Percentiles rank a stretch among this genome's conserved stretches.
Conservation (phyloP, 2,888 invertebrate genomes). For the Habroteleia sp. region DNA sequence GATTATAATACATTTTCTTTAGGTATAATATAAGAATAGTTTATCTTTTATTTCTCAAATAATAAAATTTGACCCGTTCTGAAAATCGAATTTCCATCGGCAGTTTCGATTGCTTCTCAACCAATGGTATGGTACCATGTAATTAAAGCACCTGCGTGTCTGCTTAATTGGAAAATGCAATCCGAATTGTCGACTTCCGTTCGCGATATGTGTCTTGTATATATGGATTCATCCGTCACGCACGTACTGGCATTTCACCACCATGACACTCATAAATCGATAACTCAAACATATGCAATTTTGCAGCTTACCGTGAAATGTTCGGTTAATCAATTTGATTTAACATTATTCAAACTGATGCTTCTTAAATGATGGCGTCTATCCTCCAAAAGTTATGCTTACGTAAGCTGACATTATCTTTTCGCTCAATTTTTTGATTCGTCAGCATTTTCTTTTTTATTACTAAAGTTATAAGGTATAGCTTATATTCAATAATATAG, state of each 20-base stretch:
- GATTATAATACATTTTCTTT: too few relatives aligned
- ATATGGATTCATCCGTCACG: slow-evolving; percentile 44
- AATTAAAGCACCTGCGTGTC: slow-evolving; percentile 53
- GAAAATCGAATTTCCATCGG: slow-evolving; percentile 37
- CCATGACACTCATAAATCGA: slow-evolving; percentile 45
- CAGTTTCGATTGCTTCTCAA: slow-evolving; percentile 39
- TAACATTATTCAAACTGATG: slow-evolving; percentile 13
- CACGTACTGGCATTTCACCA: slow-evolving; percentile 13
- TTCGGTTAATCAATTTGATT: slow-evolving; percentile 19
- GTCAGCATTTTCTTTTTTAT: slow-evolving; percentile 33
- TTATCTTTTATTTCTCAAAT: too few relatives aligned
- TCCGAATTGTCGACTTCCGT: slow-evolving; percentile 46
- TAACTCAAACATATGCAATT: slow-evolving; percentile 23
- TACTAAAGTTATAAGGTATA: slow-evolving; percentile 17
- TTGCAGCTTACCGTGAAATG: slow-evolving; percentile 9
- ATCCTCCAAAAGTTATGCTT: slow-evolving; percentile 6
- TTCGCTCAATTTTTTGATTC: slow-evolving; percentile 20
- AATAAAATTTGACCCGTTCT: too few relatives aligned
- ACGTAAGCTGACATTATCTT: slow-evolving; percentile 12
- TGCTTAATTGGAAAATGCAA: slow-evolving; percentile 51
- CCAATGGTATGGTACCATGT: slow-evolving; percentile 30
- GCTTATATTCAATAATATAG: slow-evolving; percentile 29
- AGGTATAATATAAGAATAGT: too few relatives aligned
- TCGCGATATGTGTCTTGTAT: slow-evolving; percentile 35
- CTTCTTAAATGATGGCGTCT: not conserved